phyloP scores from a whole-genome alignment of 2,113 vertebrate species.

The Setophaga petechia region DNA sequence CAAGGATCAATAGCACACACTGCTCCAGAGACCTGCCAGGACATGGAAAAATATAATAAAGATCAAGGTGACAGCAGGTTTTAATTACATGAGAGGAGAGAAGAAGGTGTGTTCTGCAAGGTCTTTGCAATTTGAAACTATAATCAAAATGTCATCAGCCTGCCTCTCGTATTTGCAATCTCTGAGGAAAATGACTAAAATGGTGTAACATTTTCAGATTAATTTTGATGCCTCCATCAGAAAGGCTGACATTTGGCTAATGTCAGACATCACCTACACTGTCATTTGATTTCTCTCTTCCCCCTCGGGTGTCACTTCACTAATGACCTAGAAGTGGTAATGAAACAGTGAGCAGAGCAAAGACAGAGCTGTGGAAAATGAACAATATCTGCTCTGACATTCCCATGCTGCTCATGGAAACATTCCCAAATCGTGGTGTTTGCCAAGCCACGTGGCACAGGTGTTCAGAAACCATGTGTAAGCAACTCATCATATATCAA shows the following conservation, averaged over 20 bases:
- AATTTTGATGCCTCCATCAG: slow-evolving; percentile 61
- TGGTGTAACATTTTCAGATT: slow-evolving; percentile 63
- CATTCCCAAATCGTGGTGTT: not conserved
- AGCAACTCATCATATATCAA: not conserved
- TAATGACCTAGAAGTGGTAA: slow-evolving; percentile 38
- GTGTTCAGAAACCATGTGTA: not conserved
- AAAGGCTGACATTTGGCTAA: slow-evolving; percentile 72
- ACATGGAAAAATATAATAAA: not conserved
- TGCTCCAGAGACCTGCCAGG: not conserved
- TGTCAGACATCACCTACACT: slow-evolving; percentile 69
- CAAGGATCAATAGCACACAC: not conserved
- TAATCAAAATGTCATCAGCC: slow-evolving; percentile 74
- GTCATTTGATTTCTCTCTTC: slow-evolving; percentile 24
- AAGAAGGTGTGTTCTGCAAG: slow-evolving; percentile 33
- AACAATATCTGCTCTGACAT: not conserved
- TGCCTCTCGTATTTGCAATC: slow-evolving; percentile 49
- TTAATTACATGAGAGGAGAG: slow-evolving; percentile 55
- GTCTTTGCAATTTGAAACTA: slow-evolving; percentile 49
- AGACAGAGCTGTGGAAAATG: not conserved
- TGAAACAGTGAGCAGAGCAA: not conserved
- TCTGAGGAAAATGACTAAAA: slow-evolving; percentile 66
- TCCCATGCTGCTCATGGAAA: rapidly evolving
- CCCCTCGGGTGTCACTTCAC: slow-evolving; percentile 5
- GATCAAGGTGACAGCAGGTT: slow-evolving; percentile 40
- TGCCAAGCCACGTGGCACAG: not conserved